Conservation (phyloP, 2,888 invertebrate genomes). For the Mimachlamys varia region DNA sequence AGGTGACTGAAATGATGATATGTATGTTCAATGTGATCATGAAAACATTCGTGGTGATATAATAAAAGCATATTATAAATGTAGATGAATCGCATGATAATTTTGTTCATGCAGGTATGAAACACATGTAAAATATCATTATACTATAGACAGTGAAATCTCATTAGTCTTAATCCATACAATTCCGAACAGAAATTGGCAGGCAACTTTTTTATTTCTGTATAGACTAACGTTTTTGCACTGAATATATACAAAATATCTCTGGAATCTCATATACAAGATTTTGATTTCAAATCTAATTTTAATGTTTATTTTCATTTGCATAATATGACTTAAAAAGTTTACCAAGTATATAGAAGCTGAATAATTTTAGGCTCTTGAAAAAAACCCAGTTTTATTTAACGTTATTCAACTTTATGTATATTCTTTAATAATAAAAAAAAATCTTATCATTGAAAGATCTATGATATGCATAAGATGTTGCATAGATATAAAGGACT, state of each 20-base stretch:
- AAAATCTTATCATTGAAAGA: too few relatives aligned
- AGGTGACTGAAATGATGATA: neutral
- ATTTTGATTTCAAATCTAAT: neutral
- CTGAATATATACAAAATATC: neutral
- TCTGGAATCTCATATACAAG: neutral
- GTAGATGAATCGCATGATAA: neutral
- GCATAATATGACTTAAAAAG: neutral
- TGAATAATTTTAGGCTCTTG: neutral
- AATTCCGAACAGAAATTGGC: neutral
- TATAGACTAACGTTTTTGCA: neutral
- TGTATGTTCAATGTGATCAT: neutral
- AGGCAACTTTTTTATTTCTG: neutral
- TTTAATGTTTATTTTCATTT: neutral
- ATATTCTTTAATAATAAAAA: too few relatives aligned
- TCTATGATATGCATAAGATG: neutral
- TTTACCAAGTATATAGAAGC: too few relatives aligned
- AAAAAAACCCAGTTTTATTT: too few relatives aligned
- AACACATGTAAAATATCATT: slow-evolving; percentile 3
- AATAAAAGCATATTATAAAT: neutral
- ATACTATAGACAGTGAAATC: neutral
- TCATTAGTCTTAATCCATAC: neutral
- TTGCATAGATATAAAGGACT: neutral
- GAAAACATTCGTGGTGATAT: neutral
- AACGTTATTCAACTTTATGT: too few relatives aligned
- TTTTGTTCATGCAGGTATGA: neutral